A percentile compares a stretch with the other conserved stretches of the same genome.
These are phyloP conservation scores for Gymnodraco acuticeps DNA, from an alignment of 2,797 vertebrate species.

Conservation along the genomic window DNA sequence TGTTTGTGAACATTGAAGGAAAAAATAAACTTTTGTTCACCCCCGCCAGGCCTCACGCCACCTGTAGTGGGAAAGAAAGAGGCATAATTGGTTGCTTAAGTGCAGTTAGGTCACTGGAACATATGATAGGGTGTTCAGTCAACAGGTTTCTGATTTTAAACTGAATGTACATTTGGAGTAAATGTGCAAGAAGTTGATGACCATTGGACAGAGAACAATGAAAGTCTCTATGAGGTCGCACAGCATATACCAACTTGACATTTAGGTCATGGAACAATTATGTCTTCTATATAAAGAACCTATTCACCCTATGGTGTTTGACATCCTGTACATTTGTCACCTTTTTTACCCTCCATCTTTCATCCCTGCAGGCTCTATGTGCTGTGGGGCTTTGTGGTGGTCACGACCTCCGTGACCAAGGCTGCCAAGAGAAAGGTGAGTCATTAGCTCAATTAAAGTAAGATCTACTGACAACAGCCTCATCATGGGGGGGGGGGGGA, in stretches of 20 bases:
- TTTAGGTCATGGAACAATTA: constrained; percentile 58
- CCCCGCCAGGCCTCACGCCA: constrained; percentile 17
- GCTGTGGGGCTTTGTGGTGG: constrained; percentile 80
- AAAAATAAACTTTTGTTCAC: constrained; percentile 44
- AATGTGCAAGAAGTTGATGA: constrained; percentile 7
- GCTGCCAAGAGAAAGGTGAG: constrained; percentile 82
- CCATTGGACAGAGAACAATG: constrained; percentile 32
- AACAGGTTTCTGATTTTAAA: constrained; percentile 29
- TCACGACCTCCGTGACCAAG: constrained; percentile 75
- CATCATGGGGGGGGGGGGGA: constrained; percentile 5
- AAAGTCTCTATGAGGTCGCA: constrained; percentile 41
- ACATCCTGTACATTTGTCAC: constrained; percentile 23
- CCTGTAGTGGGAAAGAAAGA: constrained; percentile 56
- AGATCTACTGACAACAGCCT: constrained; percentile 37
- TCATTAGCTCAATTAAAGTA: constrained; percentile 57
- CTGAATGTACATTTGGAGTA: constrained; percentile 13
- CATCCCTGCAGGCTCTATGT: constrained; percentile 74
- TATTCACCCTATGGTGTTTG: constrained; percentile 53
- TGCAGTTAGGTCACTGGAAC: constrained; percentile 66
- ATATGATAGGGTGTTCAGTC: constrained; percentile 51
- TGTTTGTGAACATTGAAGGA: constrained; percentile 48
- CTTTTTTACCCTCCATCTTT: constrained; percentile 26
- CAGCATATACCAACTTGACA: constrained; percentile 13
- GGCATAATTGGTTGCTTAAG: constrained; percentile 49
- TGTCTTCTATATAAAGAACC: constrained; percentile 33